A percentile compares a stretch with the other conserved stretches of the same genome.
phyloP scores from a whole-genome alignment of 2,113 vertebrate genomes.

The Hippocampus barbouri region DNA sequence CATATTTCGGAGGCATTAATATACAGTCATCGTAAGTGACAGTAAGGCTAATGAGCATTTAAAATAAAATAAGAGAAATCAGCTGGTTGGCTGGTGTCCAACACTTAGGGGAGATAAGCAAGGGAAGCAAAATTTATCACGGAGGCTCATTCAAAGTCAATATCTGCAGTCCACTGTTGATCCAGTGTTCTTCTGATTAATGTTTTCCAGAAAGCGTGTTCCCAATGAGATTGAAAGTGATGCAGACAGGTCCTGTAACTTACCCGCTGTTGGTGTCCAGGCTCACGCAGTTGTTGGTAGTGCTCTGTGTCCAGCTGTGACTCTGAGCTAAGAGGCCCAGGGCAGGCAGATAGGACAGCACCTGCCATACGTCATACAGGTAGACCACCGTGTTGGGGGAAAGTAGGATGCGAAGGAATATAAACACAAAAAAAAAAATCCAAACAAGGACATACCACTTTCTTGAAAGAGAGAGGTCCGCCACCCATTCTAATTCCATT shows the following conservation, averaged over 20 bases:
- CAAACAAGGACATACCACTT: conserved; percentile 67
- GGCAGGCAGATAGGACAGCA: conserved; percentile 80
- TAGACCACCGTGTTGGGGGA: conserved; percentile 23
- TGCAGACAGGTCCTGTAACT: conserved; percentile 50
- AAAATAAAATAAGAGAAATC: neutral
- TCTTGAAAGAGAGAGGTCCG: conserved; percentile 80
- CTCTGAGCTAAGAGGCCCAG: conserved; percentile 71
- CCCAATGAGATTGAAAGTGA: conserved; percentile 8
- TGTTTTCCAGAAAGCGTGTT: neutral
- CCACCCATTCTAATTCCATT: conserved; percentile 63
- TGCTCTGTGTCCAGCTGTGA: conserved; percentile 61
- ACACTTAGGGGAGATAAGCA: neutral
- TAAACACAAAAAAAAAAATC: neutral
- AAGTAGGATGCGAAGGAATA: neutral
- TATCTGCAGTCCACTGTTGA: neutral
- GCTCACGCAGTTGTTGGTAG: conserved; percentile 73
- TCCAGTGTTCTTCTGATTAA: neutral
- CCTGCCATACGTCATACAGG: conserved; percentile 72
- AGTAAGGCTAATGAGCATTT: too few relatives aligned
- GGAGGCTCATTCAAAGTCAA: neutral
- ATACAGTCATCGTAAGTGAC: too few relatives aligned
- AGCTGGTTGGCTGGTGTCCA: neutral
- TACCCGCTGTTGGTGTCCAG: conserved; percentile 76
- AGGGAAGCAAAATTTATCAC: neutral
- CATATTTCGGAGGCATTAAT: neutral